These are phyloP conservation scores for Apamea monoglypha DNA, from an alignment of 2,888 invertebrate genomes.

Conservation along the genomic window DNA sequence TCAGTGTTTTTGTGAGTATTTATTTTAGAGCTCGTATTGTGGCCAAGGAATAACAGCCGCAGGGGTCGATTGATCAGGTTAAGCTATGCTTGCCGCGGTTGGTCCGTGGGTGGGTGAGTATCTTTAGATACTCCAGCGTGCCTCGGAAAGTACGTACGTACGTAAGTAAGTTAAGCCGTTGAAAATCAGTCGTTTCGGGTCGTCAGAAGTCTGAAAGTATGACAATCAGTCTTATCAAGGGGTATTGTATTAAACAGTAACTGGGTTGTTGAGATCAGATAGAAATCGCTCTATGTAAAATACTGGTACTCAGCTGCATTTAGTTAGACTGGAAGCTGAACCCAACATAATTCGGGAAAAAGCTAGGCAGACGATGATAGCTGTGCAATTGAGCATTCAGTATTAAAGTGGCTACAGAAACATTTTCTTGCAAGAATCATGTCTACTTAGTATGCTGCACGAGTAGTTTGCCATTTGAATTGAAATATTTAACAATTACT, in stretches of 20 bases:
- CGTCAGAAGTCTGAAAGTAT: too few species aligned
- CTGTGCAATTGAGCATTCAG: neutral
- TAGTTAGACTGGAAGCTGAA: neutral
- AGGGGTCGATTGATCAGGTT: neutral
- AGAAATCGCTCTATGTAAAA: neutral
- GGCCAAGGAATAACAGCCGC: neutral
- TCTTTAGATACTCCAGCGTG: neutral
- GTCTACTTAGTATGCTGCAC: slow-evolving; percentile 30
- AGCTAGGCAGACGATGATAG: neutral
- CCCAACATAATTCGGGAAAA: neutral
- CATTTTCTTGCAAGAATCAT: slow-evolving; percentile 9
- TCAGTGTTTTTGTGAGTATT: neutral
- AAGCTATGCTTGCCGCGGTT: neutral
- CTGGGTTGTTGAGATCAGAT: neutral
- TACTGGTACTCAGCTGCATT: neutral
- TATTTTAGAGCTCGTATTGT: neutral
- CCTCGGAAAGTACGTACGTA: too few species aligned
- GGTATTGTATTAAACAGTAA: neutral
- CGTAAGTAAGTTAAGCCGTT: too few species aligned
- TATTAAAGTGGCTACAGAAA: neutral
- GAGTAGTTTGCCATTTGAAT: neutral
- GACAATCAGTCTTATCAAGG: neutral
- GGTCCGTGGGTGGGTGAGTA: neutral
- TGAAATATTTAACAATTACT: slow-evolving; percentile 4
- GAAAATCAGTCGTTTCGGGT: neutral